Conservation (phyloP, 1,140 invertebrate species). For the Aphidius ervi region DNA sequence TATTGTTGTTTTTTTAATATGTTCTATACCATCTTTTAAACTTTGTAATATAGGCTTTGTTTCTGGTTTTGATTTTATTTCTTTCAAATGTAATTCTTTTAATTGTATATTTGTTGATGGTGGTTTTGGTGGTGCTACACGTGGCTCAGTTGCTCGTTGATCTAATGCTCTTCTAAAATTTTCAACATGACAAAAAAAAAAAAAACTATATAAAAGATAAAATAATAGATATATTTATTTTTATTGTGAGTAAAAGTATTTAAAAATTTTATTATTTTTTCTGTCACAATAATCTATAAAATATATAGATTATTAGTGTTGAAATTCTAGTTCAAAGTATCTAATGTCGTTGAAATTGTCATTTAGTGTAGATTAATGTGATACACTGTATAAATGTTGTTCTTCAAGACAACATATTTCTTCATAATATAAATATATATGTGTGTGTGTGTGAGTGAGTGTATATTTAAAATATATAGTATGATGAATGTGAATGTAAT, state of each 20-base stretch:
- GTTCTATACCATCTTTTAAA: conserved; percentile 44
- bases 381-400: too few species aligned
- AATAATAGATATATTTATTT: too few species aligned
- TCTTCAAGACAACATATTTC: too few species aligned
- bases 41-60: conserved; percentile 48
- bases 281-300: too few species aligned
- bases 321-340: too few species aligned
- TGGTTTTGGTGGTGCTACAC: conserved; percentile 45
- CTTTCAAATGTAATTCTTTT: conserved; percentile 46
- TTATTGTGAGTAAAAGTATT: too few species aligned
- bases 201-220: neutral
- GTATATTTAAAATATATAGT: neutral
- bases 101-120: conserved; percentile 31
- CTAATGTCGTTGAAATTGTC: too few species aligned
- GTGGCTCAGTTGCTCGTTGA: conserved; percentile 46
- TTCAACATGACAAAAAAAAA: conserved; percentile 1
- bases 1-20: conserved; percentile 47
- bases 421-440: too few species aligned
- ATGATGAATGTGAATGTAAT: neutral
- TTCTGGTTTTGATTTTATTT: conserved; percentile 47
- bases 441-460: neutral
- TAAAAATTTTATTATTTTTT: too few species aligned
- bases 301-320: too few species aligned
- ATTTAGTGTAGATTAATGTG: too few species aligned
- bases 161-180: conserved; percentile 47